A percentile compares a stretch with the other conserved stretches of the same genome.
These are phyloP conservation scores for Eptatretus atami DNA, from an alignment of 2,797 vertebrate genomes.

Conservation along the genomic window DNA sequence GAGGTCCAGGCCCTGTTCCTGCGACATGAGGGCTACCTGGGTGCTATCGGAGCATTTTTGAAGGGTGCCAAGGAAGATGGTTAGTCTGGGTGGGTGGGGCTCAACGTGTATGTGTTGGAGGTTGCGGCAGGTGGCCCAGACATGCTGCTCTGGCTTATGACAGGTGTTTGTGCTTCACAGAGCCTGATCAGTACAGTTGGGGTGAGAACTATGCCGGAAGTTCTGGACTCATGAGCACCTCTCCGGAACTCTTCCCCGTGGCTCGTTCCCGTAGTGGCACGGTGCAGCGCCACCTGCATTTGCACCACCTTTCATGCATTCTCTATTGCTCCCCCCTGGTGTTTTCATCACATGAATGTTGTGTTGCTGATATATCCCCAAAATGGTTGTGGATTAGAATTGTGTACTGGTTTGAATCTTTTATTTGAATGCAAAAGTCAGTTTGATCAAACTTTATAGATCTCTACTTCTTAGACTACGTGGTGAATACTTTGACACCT, in stretches of 20 bases:
- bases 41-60: conserved; percentile 77
- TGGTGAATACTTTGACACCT: no score
- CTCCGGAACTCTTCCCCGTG: conserved; percentile 53
- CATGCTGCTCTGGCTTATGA: no score
- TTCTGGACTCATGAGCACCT: conserved; percentile 72
- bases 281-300: conserved; percentile 22
- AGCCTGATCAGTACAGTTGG: conserved; percentile 96
- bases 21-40: conserved; percentile 86
- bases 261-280: conserved; percentile 62
- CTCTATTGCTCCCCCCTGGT: neutral
- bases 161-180: no score
- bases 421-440: no score
- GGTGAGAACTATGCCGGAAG: conserved; percentile 95
- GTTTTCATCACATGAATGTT: no score
- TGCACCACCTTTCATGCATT: neutral
- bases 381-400: no score
- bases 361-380: no score
- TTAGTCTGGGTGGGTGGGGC: conserved; percentile 18
- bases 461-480: no score
- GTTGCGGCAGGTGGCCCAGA: no score
- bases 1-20: conserved; percentile 90
- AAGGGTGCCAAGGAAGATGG: conserved; percentile 96
- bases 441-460: no score
- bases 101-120: no score
- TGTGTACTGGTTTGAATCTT: no score